Percentiles rank a stretch among this genome's conserved stretches.
phyloP scores from a whole-genome alignment of 2,113 vertebrate species.

The Cyphomyrus plagiostoma region DNA sequence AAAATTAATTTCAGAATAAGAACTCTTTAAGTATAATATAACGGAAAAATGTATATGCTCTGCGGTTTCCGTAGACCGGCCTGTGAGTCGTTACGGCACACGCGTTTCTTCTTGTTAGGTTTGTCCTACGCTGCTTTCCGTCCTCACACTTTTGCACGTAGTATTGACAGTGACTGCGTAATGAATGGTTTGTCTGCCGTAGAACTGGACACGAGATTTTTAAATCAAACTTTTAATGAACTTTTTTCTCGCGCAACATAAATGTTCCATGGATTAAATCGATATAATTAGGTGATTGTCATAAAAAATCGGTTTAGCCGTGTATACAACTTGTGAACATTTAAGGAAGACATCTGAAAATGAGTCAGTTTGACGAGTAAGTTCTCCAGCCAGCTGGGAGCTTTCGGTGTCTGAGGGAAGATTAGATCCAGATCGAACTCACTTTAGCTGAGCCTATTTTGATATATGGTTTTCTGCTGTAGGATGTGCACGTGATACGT shows the following conservation, averaged over 20 bases:
- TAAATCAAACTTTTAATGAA: neutral
- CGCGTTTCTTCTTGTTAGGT: neutral
- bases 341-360: constrained; percentile 8
- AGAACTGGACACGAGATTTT: neutral
- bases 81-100: neutral
- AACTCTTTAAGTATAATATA: neutral
- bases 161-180: neutral
- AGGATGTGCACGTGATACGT: neutral
- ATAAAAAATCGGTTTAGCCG: neutral
- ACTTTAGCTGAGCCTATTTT: neutral
- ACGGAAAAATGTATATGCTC: neutral
- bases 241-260: neutral
- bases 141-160: neutral
- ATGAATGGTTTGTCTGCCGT: neutral
- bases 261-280: neutral
- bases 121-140: neutral
- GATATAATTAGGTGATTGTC: neutral
- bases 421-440: neutral
- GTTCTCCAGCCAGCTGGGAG: neutral
- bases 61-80: neutral
- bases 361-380: constrained; percentile 37
- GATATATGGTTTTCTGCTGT: neutral
- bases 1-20: neutral
- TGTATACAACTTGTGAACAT: neutral
- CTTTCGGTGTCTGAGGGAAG: neutral